These are phyloP conservation scores for Phylloscopus whistleri DNA, from an alignment of 2,113 vertebrate genomes.

Conservation along the genomic window DNA sequence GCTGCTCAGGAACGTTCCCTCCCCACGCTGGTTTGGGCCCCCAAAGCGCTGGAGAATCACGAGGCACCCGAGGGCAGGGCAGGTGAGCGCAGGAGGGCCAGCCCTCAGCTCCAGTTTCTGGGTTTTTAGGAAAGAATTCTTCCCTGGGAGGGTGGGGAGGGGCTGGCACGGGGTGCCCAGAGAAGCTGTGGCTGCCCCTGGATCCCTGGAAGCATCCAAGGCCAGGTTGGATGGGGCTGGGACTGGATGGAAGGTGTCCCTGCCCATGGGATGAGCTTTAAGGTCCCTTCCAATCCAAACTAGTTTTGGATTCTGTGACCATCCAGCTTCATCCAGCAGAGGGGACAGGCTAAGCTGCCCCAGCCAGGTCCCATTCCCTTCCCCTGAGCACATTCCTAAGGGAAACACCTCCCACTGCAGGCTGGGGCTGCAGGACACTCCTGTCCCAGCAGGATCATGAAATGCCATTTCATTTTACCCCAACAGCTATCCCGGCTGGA, in stretches of 20 bases:
- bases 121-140: rapidly evolving
- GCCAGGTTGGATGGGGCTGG: rapidly evolving
- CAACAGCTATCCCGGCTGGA: neutral
- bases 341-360: neutral
- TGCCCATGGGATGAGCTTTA: neutral
- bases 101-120: neutral
- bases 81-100: neutral
- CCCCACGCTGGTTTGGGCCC: neutral
- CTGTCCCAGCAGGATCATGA: neutral
- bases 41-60: neutral
- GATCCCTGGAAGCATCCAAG: neutral
- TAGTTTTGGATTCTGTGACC: neutral
- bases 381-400: neutral
- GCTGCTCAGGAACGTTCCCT: neutral
- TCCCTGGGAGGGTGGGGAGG: neutral
- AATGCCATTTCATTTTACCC: neutral
- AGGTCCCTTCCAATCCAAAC: neutral
- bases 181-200: too few species aligned
- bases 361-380: neutral
- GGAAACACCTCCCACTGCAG: neutral
- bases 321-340: neutral
- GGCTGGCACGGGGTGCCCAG: too few species aligned
- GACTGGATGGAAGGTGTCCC: neutral
- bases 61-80: neutral
- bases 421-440: neutral